Percentiles rank a stretch among this genome's conserved stretches.
phyloP scores from a whole-genome alignment of 2,113 vertebrate genomes.

The Chrysochloris asiatica region DNA sequence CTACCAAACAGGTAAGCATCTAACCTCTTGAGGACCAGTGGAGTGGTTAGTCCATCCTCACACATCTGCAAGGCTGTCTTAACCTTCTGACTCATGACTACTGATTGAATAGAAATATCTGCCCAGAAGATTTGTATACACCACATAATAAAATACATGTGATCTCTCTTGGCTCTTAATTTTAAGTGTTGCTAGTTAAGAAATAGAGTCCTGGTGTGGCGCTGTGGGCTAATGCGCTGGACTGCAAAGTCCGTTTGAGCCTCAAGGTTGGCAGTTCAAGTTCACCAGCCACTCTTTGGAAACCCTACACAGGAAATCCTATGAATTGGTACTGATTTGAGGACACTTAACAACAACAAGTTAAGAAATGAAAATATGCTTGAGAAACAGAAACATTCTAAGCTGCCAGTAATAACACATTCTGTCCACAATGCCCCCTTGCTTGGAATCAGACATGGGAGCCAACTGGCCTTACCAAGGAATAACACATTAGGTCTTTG shows the following conservation, averaged over 20 bases:
- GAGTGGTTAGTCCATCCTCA: rapidly evolving
- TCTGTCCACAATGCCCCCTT: not conserved
- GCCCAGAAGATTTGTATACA: not conserved
- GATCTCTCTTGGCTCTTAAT: not conserved
- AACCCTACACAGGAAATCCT: no score
- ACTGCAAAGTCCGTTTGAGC: no score
- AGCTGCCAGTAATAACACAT: not conserved
- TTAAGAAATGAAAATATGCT: not conserved
- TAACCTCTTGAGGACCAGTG: rapidly evolving
- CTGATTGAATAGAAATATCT: no score
- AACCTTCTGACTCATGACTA: not conserved
- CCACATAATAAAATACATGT: not conserved
- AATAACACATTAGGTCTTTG: not conserved
- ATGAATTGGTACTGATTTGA: no score
- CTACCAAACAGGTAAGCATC: no score
- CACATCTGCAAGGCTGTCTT: not conserved
- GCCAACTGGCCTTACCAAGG: not conserved
- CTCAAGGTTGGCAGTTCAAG: no score
- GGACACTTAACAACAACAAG: no score
- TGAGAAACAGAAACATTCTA: not conserved
- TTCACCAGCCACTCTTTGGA: no score
- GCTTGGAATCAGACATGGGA: not conserved
- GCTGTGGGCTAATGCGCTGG: no score
- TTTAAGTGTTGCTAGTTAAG: not conserved
- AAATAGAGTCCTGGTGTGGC: no score